Evolutionary conservation across 2,113 vertebrate species (phyloP), one percentile per base, ranked within the genome.

Genomic region (Peromyscus polionotus): DNA sequence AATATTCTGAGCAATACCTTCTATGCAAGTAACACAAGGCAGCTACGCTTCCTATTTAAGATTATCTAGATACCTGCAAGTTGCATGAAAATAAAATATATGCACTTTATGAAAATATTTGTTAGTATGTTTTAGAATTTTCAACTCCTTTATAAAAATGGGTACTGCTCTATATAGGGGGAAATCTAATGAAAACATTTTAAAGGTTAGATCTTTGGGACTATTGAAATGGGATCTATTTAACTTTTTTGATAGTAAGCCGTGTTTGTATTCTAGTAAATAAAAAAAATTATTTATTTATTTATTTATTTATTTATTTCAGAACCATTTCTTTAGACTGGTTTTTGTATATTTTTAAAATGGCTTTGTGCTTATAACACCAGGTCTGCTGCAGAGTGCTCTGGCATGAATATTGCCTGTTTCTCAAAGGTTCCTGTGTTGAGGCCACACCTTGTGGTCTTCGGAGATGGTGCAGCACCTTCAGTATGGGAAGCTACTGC

Each of bases 1-100:
- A 93, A 79, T 59, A 73, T 90, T 93, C 83, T 93, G 91, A 97
- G 89, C 33, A n/a, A 70, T 91, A 75, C 57, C 39, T 51, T 51
- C 68, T 39, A 83, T 79, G 16, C 67, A 68, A 45, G 10, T 39
- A 17, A 51, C 83, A 93, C 48, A 31, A 57, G 42, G 57, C 70
- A 83, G 77, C 31, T 83, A 6, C 39, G 90, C 65, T 95, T 95
- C 31, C 33, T 22, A 73, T 36, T 1, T 39, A 70, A 79, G 24
- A 31, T 33, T 77, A 89, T 75, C 42, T 75, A 28, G 45, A 48
- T 84, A 42, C 3, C 39, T 84, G 7, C 8, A 96, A 73, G 51
- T 36, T 63, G 4, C 39, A 90, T 26, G 9, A 73, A 20, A 79
- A 95, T 93, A 83, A 79, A 90, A 80, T 75, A 20, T n/a, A 39